These are phyloP conservation scores for Borostomias antarcticus DNA, from an alignment of 2,797 vertebrate genomes.

Conservation along the genomic window DNA sequence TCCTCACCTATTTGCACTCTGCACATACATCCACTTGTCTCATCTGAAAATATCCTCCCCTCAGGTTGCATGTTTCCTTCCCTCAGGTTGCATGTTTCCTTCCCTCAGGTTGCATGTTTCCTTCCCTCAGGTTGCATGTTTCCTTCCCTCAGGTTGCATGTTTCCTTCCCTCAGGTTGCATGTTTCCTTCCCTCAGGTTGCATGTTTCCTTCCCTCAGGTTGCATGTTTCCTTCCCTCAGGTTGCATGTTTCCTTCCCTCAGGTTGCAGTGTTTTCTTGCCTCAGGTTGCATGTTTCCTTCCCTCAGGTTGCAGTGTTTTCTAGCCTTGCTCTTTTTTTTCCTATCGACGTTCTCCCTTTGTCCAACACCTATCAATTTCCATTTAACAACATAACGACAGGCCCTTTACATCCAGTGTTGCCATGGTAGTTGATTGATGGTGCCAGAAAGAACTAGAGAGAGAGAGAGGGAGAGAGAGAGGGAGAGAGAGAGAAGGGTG, in stretches of 20 bases:
- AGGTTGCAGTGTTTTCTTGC: not conserved
- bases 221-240: no score
- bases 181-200: no score
- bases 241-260: not conserved
- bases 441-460: slow-evolving; percentile 43
- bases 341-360: slow-evolving; percentile 55
- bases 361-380: slow-evolving; percentile 61
- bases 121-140: no score
- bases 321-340: slow-evolving; percentile 38
- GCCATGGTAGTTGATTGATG: slow-evolving; percentile 74
- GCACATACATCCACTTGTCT: no score
- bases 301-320: slow-evolving; percentile 16
- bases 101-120: no score
- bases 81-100: no score
- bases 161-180: no score
- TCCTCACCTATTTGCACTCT: no score
- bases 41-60: no score
- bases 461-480: slow-evolving; percentile 18
- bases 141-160: no score
- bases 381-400: slow-evolving; percentile 66
- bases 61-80: no score
- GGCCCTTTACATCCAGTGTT: slow-evolving; percentile 62
- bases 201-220: no score
- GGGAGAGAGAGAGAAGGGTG: not conserved
- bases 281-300: slow-evolving; percentile 19